Evolutionary conservation across 2,113 vertebrate species (phyloP).

Genomic region (Sorex araneus): DNA sequence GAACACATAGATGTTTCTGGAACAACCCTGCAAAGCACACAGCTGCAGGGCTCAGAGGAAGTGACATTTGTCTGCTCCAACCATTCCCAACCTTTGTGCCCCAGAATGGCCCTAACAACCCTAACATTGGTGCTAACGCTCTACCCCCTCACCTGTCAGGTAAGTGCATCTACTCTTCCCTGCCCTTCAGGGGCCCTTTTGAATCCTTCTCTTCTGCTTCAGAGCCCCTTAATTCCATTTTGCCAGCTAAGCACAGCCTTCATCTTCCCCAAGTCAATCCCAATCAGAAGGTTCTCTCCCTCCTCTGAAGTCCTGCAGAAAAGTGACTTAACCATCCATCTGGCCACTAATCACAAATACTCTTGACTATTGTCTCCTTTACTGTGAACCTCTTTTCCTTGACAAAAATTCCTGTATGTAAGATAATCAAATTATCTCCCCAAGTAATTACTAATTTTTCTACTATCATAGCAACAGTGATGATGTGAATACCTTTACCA

Average conservation of each 20-base stretch:
- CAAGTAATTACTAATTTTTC: not conserved
- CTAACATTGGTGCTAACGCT: rapidly evolving
- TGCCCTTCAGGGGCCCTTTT: not conserved
- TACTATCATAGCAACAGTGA: not conserved
- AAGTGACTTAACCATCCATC: not conserved
- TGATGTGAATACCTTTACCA: slow-evolving; percentile 13
- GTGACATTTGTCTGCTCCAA: not conserved
- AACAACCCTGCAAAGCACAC: not conserved
- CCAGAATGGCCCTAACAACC: not conserved
- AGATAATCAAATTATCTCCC: not conserved
- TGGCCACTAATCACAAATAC: slow-evolving; percentile 15
- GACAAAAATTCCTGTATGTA: not conserved
- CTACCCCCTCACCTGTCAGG: not conserved
- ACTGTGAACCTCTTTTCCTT: not conserved
- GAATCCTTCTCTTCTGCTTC: not conserved
- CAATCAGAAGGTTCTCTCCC: not conserved
- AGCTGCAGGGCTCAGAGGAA: not conserved
- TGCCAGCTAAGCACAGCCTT: not conserved
- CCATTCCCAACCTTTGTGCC: not conserved
- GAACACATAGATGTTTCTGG: slow-evolving; percentile 9
- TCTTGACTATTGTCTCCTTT: slow-evolving; percentile 29
- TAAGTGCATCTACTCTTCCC: not conserved
- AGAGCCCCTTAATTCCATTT: not conserved
- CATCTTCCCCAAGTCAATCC: not conserved
- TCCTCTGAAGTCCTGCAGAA: not conserved